Conservation (phyloP, 2,888 invertebrate genomes). For the Amiota minor region DNA sequence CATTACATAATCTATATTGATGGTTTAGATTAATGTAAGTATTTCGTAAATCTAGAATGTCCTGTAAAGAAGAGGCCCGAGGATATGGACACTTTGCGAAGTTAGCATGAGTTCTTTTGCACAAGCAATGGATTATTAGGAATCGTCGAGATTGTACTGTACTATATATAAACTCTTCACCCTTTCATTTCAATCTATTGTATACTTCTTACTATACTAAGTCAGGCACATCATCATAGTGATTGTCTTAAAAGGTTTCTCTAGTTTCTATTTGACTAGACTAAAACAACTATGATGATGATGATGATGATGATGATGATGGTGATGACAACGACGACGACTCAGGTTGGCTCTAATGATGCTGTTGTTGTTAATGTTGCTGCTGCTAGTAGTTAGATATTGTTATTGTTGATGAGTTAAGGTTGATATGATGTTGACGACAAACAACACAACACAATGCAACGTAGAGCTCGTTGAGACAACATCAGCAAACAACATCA, state of each 20-base stretch:
- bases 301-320: too few relatives aligned
- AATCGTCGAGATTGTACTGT: too few relatives aligned
- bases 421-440: conserved; percentile 29
- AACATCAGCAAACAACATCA: conserved; percentile 39
- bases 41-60: too few relatives aligned
- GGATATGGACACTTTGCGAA: too few relatives aligned
- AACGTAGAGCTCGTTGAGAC: conserved; percentile 24
- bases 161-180: not conserved
- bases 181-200: not conserved
- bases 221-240: conserved; percentile 6
- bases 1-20: too few relatives aligned
- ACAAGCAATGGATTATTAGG: too few relatives aligned
- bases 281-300: not conserved
- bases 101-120: too few relatives aligned
- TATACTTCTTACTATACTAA: too few relatives aligned
- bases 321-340: conserved; percentile 38
- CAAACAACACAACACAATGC: conserved; percentile 26
- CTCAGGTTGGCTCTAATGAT: conserved; percentile 6
- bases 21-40: too few relatives aligned
- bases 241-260: conserved; percentile 29
- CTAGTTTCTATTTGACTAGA: conserved; percentile 25
- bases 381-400: conserved; percentile 20
- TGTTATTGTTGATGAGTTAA: conserved; percentile 28
- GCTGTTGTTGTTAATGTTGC: conserved; percentile 42
- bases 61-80: too few relatives aligned